A percentile compares a stretch with the other conserved stretches of the same genome.
phyloP scores from a whole-genome alignment of 2,797 vertebrate species.

The Carapus acus region DNA sequence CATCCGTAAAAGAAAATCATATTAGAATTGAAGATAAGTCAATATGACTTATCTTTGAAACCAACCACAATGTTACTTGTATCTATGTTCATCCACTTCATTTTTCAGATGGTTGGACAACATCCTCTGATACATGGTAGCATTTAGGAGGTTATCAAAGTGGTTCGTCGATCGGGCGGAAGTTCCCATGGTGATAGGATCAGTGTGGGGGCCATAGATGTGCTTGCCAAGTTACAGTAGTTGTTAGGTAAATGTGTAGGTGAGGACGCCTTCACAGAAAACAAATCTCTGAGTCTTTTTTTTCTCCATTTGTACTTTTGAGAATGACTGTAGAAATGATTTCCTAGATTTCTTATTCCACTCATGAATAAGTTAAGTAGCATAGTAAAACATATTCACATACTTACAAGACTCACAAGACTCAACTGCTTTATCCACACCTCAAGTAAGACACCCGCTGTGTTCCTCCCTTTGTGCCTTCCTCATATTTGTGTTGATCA shows the following conservation, averaged over 20 bases:
- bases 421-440: slow-evolving; percentile 53
- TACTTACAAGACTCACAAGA: slow-evolving; percentile 46
- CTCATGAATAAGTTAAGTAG: slow-evolving; percentile 67
- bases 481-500: slow-evolving; percentile 46
- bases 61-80: slow-evolving; percentile 24
- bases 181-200: slow-evolving; percentile 61
- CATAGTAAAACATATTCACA: slow-evolving; percentile 42
- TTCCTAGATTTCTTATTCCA: slow-evolving; percentile 50
- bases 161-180: slow-evolving; percentile 47
- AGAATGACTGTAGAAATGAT: slow-evolving; percentile 45
- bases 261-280: slow-evolving; percentile 40
- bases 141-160: slow-evolving; percentile 18
- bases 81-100: slow-evolving; percentile 12
- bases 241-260: slow-evolving; percentile 56
- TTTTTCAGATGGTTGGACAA: too few relatives aligned
- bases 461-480: slow-evolving; percentile 11
- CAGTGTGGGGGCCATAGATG: slow-evolving; percentile 59
- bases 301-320: slow-evolving; percentile 12
- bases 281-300: too few relatives aligned
- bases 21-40: too few relatives aligned
- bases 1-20: too few relatives aligned
- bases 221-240: slow-evolving; percentile 15
- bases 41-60: slow-evolving; percentile 16
- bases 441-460: slow-evolving; percentile 13
- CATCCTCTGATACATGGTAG: slow-evolving; percentile 37